A percentile compares a stretch with the other conserved stretches of the same genome.
Evolutionary conservation across 2,113 vertebrate genomes (phyloP).

Genomic region (Fulica atra): DNA sequence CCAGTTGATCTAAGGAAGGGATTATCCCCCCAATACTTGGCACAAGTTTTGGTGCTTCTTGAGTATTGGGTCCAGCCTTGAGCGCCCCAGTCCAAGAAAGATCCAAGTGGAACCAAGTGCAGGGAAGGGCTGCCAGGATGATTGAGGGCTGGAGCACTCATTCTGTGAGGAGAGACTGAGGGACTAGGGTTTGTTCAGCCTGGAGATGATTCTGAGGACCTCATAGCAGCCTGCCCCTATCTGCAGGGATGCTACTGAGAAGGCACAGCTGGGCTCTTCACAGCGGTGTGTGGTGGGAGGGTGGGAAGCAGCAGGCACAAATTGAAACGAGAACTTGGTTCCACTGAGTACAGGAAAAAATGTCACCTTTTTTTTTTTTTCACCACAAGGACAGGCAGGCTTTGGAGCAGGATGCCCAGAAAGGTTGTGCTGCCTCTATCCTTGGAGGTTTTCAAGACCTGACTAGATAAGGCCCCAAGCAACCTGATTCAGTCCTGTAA

Average conservation of each 20-base stretch:
- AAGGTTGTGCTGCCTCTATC: background rate
- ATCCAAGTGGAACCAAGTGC: background rate
- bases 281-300: background rate
- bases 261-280: background rate
- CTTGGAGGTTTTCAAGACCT: background rate
- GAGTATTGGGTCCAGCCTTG: background rate
- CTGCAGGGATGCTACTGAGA: fast-evolving
- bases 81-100: background rate
- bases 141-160: background rate
- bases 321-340: background rate
- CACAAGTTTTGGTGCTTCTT: background rate
- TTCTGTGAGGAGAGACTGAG: background rate
- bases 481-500: background rate
- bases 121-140: background rate
- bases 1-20: background rate
- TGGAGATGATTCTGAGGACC: background rate
- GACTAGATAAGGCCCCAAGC: background rate
- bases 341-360: background rate
- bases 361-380: background rate
- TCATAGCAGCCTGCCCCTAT: background rate
- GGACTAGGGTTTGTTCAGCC: background rate
- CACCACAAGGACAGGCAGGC: background rate
- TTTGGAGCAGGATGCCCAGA: background rate
- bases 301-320: background rate
- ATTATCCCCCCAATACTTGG: background rate